phyloP scores from a whole-genome alignment of 2,113 vertebrate genomes.

The Chloroceryle aenea region DNA sequence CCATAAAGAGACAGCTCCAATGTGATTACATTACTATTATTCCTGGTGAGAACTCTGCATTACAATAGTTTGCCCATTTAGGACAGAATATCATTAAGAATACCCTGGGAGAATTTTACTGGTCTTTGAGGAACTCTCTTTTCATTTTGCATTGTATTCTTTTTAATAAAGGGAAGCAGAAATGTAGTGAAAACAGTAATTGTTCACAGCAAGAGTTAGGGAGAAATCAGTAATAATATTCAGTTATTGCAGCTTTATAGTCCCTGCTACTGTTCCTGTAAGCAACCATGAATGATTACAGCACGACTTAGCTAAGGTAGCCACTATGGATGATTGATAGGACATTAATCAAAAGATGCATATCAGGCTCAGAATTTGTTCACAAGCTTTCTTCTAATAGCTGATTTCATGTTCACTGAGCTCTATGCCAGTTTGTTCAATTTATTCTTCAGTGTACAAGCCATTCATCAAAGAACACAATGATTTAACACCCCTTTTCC shows the following conservation, averaged over 20 bases:
- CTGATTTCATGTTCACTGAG: slow-evolving; percentile 91
- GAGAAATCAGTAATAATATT: slow-evolving; percentile 81
- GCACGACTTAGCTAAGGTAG: slow-evolving; percentile 82
- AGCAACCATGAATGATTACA: slow-evolving; percentile 86
- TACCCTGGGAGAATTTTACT: slow-evolving; percentile 69
- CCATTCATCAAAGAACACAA: slow-evolving; percentile 89
- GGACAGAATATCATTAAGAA: slow-evolving; percentile 77
- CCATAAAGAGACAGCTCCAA: slow-evolving; percentile 63
- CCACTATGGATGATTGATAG: slow-evolving; percentile 87
- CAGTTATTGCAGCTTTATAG: slow-evolving; percentile 70
- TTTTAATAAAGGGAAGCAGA: slow-evolving; percentile 78
- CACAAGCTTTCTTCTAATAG: slow-evolving; percentile 90
- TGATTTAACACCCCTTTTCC: slow-evolving; percentile 76
- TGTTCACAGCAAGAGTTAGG: slow-evolving; percentile 78
- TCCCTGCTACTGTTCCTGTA: slow-evolving; percentile 76
- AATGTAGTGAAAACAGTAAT: slow-evolving; percentile 76
- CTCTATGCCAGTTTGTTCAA: slow-evolving; percentile 88
- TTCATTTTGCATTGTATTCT: slow-evolving; percentile 76
- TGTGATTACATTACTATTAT: slow-evolving; percentile 77
- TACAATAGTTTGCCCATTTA: slow-evolving; percentile 75
- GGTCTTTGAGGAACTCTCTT: slow-evolving; percentile 70
- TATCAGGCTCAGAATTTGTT: slow-evolving; percentile 91
- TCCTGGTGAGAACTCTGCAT: slow-evolving; percentile 57
- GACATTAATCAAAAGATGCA: slow-evolving; percentile 95
- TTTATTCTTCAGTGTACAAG: slow-evolving; percentile 87